These are phyloP conservation scores for Pseudomyrmex concolor DNA, from an alignment of 1,140 invertebrate species.

Conservation along the genomic window DNA sequence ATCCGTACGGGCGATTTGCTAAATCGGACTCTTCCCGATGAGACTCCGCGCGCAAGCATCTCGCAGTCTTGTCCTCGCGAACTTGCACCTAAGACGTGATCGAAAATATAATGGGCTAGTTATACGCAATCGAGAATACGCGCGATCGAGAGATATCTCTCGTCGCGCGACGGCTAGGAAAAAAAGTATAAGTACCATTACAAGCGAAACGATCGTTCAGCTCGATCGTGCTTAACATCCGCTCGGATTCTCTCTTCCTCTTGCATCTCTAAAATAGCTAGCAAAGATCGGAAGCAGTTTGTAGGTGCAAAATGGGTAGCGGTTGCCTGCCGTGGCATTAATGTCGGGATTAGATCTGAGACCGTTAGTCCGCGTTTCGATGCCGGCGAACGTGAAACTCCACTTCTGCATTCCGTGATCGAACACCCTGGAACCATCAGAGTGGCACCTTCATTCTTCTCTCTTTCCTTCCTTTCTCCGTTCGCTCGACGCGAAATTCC, in stretches of 20 bases:
- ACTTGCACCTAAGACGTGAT: conserved; percentile 41
- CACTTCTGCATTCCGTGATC: conserved; percentile 44
- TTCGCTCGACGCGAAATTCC: conserved; percentile 19
- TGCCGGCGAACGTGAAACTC: conserved; percentile 51
- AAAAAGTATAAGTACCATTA: conserved; percentile 15
- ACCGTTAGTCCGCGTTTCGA: conserved; percentile 58
- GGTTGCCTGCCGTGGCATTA: conserved; percentile 78
- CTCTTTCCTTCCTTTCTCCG: conserved; percentile 4
- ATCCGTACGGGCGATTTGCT: conserved; percentile 47
- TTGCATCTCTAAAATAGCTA: conserved; percentile 8
- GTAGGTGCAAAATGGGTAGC: conserved; percentile 71
- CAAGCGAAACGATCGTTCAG: conserved; percentile 52
- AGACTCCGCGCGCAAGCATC: conserved; percentile 9
- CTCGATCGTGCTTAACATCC: conserved; percentile 22
- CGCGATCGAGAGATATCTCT: not conserved
- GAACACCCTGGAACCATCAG: conserved; percentile 44
- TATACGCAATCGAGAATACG: conserved; percentile 49
- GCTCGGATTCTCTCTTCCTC: not conserved
- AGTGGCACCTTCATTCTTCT: conserved; percentile 4
- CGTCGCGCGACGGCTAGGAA: not conserved
- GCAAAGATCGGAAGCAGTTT: conserved; percentile 33
- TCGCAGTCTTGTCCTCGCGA: conserved; percentile 34
- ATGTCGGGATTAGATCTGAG: conserved; percentile 75
- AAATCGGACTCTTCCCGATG: conserved; percentile 40
- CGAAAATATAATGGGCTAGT: conserved; percentile 58